Evolutionary conservation across 2,113 vertebrate species (phyloP).

Genomic region (Neomonachus schauinslandi): DNA sequence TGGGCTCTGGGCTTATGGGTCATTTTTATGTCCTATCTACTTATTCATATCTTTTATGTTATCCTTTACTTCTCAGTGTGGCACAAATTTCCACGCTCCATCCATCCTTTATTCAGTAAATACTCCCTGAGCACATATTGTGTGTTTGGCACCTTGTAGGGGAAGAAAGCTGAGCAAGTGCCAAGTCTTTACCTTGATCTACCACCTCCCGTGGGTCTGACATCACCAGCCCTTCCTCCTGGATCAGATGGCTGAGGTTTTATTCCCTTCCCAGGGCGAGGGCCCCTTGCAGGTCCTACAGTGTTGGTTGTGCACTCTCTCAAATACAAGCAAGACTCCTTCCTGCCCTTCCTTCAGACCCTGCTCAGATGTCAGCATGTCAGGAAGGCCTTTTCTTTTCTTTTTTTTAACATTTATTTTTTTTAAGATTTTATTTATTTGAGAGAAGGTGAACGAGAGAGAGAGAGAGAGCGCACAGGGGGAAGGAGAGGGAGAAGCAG

Average conservation of each 20-base stretch:
- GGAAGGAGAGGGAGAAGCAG: too few relatives aligned
- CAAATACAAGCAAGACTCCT: accelerated
- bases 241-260: neutral
- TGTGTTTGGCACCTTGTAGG: neutral
- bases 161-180: neutral
- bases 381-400: neutral
- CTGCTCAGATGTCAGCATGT: neutral
- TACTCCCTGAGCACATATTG: neutral
- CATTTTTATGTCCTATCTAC: neutral
- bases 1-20: neutral
- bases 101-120: neutral
- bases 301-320: accelerated
- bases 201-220: neutral
- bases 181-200: neutral
- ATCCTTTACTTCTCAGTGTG: neutral
- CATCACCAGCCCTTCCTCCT: neutral
- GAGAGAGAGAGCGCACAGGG: too few relatives aligned
- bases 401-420: too few relatives aligned
- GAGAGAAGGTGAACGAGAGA: too few relatives aligned
- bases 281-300: neutral
- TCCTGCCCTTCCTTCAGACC: too few relatives aligned
- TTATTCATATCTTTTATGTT: neutral
- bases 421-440: too few relatives aligned
- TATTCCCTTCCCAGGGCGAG: neutral
- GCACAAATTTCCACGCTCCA: neutral